These are phyloP conservation scores for Babyrousa celebensis DNA, from an alignment of 2,797 vertebrate genomes.

Conservation along the genomic window DNA sequence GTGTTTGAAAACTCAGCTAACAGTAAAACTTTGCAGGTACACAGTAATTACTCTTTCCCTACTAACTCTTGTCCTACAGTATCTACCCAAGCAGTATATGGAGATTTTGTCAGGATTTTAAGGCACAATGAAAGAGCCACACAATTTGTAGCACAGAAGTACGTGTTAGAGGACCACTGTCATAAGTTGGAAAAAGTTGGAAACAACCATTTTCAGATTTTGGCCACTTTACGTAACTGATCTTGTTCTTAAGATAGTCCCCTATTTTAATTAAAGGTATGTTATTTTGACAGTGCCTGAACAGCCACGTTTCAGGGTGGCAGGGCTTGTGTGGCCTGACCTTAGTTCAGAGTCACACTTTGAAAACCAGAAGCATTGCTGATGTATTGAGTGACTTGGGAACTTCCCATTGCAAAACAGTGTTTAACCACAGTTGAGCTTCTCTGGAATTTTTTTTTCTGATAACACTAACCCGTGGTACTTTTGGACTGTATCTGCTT, in stretches of 20 bases:
- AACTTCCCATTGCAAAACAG: not conserved
- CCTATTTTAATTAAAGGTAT: slow-evolving; percentile 11
- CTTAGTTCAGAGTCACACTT: not conserved
- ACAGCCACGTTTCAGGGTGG: not conserved
- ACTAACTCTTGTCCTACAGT: not conserved
- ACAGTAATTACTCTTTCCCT: not conserved
- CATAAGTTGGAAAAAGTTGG: slow-evolving; percentile 18
- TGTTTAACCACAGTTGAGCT: not conserved
- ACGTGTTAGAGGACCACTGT: not conserved
- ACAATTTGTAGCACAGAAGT: not conserved
- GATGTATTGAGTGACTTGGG: not conserved
- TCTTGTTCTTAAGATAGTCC: slow-evolving; percentile 18
- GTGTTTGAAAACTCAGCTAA: slow-evolving; percentile 41
- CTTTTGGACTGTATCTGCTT: not conserved
- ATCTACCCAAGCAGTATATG: not conserved
- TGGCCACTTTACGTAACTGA: not conserved
- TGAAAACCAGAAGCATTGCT: slow-evolving; percentile 56
- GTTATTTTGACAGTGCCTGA: slow-evolving; percentile 30
- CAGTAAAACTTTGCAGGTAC: not conserved
- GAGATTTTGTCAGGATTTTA: not conserved
- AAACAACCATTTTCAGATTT: not conserved
- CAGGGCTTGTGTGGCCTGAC: not conserved
- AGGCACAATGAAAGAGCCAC: not conserved
- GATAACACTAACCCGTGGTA: not conserved
- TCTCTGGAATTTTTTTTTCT: slow-evolving; percentile 34